Conservation (phyloP, 2,113 vertebrate genomes). For the Eulemur rufifrons region DNA sequence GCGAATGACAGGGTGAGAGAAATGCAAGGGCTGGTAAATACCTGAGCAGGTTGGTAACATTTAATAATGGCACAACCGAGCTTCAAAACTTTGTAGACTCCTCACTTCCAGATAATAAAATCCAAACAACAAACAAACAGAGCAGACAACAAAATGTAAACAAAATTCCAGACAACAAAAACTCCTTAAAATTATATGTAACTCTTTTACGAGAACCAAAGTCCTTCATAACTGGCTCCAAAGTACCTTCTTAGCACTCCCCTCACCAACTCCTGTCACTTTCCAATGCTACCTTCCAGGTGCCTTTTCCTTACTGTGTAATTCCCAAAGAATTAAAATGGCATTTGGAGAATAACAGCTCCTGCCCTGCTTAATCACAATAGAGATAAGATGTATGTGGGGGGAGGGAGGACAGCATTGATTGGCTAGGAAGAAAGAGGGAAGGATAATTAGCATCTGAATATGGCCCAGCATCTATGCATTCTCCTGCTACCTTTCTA, state of each 20-base stretch:
- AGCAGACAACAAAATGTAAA: neutral
- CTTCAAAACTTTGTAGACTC: neutral
- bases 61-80: neutral
- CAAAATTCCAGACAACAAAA: neutral
- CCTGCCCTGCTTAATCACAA: neutral
- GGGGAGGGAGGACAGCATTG: neutral
- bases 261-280: neutral
- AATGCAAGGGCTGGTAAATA: neutral
- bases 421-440: neutral
- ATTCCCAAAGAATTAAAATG: constrained; percentile 24
- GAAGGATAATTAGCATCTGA: neutral
- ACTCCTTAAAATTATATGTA: neutral
- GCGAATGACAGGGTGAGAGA: neutral
- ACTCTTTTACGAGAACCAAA: neutral
- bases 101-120: neutral
- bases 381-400: neutral
- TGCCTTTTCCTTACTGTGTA: neutral
- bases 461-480: neutral
- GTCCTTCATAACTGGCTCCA: neutral
- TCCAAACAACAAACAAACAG: neutral
- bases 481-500: neutral
- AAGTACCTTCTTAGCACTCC: neutral
- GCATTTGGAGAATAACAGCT: neutral
- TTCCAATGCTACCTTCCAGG: neutral
- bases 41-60: neutral